These are phyloP conservation scores for Ceryle rudis DNA, from an alignment of 2,797 vertebrate species.

Conservation along the genomic window DNA sequence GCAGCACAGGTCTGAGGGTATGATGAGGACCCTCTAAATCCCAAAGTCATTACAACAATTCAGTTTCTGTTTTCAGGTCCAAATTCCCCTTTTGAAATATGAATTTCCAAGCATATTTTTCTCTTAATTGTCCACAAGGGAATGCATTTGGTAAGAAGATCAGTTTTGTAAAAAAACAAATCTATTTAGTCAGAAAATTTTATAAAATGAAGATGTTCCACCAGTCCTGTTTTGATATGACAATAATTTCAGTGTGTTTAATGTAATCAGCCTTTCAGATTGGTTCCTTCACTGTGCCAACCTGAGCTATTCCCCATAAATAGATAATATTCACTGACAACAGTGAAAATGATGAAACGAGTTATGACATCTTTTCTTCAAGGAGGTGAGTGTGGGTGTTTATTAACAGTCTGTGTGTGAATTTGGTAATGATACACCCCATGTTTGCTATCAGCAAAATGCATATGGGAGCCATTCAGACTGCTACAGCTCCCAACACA, in stretches of 20 bases:
- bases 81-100: not conserved
- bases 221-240: not conserved
- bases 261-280: not conserved
- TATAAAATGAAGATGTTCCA: not conserved
- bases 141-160: not conserved
- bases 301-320: not conserved
- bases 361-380: not conserved
- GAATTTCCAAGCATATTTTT: not conserved
- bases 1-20: not conserved
- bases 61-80: not conserved
- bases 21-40: fast-evolving
- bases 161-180: not conserved
- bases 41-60: not conserved
- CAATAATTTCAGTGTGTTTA: not conserved
- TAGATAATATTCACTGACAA: not conserved
- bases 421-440: not conserved
- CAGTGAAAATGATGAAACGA: not conserved
- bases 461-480: not conserved
- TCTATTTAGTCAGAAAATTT: not conserved
- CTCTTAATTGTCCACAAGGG: not conserved
- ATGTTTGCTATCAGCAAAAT: not conserved
- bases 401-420: conserved; percentile 29
- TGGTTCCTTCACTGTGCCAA: not conserved
- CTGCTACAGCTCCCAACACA: not conserved
- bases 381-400: conserved; percentile 21